phyloP scores from a whole-genome alignment of 2,113 vertebrate genomes.

The Sialia sialis region DNA sequence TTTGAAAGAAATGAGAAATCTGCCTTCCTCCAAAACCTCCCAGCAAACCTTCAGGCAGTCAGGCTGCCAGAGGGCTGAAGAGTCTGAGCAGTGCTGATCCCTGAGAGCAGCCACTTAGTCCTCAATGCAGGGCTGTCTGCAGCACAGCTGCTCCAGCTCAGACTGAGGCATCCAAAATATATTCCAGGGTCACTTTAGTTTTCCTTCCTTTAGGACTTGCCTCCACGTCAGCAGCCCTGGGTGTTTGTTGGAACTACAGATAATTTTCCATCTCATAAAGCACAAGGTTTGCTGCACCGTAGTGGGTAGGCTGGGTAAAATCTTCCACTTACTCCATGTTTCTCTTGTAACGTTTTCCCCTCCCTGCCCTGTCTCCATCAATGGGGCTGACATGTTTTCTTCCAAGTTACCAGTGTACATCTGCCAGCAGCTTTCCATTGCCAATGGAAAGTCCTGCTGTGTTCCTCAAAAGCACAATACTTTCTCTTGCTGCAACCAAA shows the following conservation, averaged over 20 bases:
- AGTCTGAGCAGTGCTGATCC: neutral
- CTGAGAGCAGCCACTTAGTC: neutral
- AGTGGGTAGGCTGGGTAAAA: neutral
- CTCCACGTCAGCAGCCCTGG: neutral
- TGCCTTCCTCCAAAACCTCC: neutral
- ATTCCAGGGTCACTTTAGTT: neutral
- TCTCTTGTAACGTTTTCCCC: neutral
- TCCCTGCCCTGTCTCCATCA: neutral
- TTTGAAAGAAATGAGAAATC: neutral
- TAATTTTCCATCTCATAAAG: neutral
- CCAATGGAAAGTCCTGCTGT: neutral
- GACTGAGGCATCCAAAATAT: neutral
- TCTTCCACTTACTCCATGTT: neutral
- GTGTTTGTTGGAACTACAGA: neutral
- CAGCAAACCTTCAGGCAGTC: neutral
- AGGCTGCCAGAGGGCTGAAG: neutral
- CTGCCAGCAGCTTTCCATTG: neutral
- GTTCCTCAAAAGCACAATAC: neutral
- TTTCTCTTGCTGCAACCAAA: neutral
- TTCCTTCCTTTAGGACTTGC: neutral
- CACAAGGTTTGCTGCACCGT: neutral
- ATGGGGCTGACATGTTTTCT: neutral
- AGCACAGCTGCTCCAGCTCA: slow-evolving; percentile 17
- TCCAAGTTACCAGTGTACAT: accelerated
- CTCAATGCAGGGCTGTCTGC: neutral